Base-by-base conservation (phyloP, 1,140 invertebrate species). In the Geopemphigus sp. region DNA sequence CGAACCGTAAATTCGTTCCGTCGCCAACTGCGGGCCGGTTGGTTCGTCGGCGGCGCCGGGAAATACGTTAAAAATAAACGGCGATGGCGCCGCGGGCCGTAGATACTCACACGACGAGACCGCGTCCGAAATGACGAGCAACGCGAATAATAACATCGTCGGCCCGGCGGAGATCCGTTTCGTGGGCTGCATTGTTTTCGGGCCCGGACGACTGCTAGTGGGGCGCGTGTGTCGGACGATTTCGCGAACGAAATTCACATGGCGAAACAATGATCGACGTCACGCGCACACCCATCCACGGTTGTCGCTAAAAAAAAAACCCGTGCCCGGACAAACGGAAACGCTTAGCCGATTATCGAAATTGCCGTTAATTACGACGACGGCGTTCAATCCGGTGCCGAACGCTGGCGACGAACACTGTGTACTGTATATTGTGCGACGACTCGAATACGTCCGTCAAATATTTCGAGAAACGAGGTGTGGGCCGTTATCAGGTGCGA, bases 391-490 rank as follows among this genome's bases (percentile, higher is more conserved):
- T 53, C 17, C 22, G 24, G 10, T 32, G 54, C 50, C 54, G 22
- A 72, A 53, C 24, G n/a, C 45, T 17, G 26, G 15, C 24, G 26
- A 29, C 1, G 26, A 73, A 26, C 1, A 54, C 19, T 64, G 32
- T 32, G 17, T 39, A 14, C 32, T 45, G 5, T 45, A 17, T 1
- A 53, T 5, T 5, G 68, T 2, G 24, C 19, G 24, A 39, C 14
- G n/a, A n/a, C n/a, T n/a, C n/a, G 39, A 73, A 50, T 54, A 14
- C 26, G 17, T 50, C 3, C 50, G 50, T 54, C 26, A 24, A 56
- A 73, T 54, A 73, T 29, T 54, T 54, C 50, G 15, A n/a, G 29
- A 39, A 64, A 64, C 29, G 14, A 73, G 70, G 70, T 73, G 56
- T n/a, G n/a, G n/a, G n/a, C n/a, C 11, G 24, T n/a, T 54, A 32